phyloP scores from a whole-genome alignment of 2,888 invertebrate species.

The Itoplectis maculator region DNA sequence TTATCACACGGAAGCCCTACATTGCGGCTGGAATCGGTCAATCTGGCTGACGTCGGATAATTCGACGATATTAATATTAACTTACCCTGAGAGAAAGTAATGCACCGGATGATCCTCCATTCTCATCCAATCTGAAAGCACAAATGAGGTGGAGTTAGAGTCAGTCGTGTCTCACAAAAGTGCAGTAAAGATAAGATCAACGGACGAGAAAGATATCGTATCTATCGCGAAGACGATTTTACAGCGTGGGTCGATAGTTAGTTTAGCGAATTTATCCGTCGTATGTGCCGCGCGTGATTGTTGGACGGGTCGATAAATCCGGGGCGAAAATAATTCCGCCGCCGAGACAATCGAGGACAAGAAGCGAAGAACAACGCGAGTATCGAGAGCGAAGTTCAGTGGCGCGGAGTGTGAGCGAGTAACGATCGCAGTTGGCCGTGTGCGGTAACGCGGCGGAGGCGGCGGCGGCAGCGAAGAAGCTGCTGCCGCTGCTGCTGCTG shows the following conservation, averaged over 20 bases:
- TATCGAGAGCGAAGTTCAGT: constrained; percentile 19
- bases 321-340: neutral
- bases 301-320: constrained; percentile 12
- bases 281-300: neutral
- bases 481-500: no score
- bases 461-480: neutral
- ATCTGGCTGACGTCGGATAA: no score
- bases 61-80: neutral
- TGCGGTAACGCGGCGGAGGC: no score
- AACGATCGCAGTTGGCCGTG: neutral
- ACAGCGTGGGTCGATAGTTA: neutral
- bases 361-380: neutral
- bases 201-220: neutral
- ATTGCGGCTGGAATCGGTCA: no score
- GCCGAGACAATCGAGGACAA: constrained; percentile 20
- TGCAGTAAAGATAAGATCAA: neutral
- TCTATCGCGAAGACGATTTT: neutral
- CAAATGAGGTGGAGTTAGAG: constrained; percentile 9
- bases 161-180: neutral
- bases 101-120: constrained; percentile 72
- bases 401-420: neutral
- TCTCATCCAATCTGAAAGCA: constrained; percentile 75
- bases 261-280: neutral
- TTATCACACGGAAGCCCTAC: no score
- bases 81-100: constrained; percentile 71